Evolutionary conservation across 2,888 invertebrate genomes (phyloP), one percentile per base, ranked within the genome.

Genomic region (Drosophila prolongata): DNA sequence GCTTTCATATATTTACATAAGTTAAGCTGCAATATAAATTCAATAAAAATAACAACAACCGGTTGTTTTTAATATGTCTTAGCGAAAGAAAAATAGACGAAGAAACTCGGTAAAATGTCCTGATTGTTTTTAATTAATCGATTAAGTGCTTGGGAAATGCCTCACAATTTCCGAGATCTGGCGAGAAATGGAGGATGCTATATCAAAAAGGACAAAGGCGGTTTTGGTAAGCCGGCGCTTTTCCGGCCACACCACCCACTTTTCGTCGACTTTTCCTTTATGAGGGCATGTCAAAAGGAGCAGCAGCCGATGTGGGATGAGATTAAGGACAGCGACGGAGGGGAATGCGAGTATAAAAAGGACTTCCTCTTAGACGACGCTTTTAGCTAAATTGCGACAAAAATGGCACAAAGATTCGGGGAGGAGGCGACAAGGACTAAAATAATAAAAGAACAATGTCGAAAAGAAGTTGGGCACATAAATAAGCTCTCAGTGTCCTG

Each of bases 361-460:
- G 86, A 82, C 84, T 87, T 85, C 86, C 88, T 87, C 75, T 83
- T 81, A 83, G 83, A 77, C 74, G 80, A 85, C 83, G 84, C 84
- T 85, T 87, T 85, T 85, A 85, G 88, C 88, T 82, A 85, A 85
- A 85, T 85, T 87, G 88, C 84, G 84, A 86, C 86, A 87, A 86
- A 83, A 83, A 81, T 84, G 85, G 30, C 19, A 5, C 27, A 16
- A n/a, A 9, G 47, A n/a, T 10, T 2, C n/a, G 19, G 40, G 24
- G 11, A 10, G n/a, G 37, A 9, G n/a, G 40, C 47, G 52, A 24
- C 24, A 61, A 52, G 69, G 80, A 87, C 82, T 87, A 83, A 87
- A 83, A 83, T 83, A 83, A 83, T 83, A 83, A 83, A 83, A 83
- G 81, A 77, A 81, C 85, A 71, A 70, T 71, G 79, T 86, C 87